phyloP scores from a whole-genome alignment of 2,113 vertebrate genomes.

The Mungos mungo region DNA sequence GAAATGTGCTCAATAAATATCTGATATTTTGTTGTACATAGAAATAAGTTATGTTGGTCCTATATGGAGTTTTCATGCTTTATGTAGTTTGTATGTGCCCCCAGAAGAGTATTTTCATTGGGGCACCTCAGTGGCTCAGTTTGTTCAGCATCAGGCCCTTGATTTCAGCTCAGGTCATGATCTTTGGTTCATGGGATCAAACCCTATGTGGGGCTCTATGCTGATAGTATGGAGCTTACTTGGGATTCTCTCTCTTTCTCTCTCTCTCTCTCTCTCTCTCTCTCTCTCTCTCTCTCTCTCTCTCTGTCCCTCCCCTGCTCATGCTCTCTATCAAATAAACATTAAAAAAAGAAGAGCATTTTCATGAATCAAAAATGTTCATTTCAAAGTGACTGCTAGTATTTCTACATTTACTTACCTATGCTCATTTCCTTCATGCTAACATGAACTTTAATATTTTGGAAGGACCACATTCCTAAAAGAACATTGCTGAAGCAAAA shows the following conservation, averaged over 20 bases:
- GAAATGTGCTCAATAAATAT: not conserved
- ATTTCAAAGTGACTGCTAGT: not conserved
- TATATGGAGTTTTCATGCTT: not conserved
- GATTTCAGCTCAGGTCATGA: no score
- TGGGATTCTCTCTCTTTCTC: no score
- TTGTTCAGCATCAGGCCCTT: no score
- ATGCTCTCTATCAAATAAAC: no score
- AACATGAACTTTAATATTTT: not conserved
- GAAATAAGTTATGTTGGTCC: not conserved
- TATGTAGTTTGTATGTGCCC: not conserved
- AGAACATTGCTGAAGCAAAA: not conserved
- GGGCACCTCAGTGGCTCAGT: no score
- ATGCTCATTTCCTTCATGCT: not conserved
- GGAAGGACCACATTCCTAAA: not conserved
- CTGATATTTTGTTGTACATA: not conserved
- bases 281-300: no score
- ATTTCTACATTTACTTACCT: not conserved
- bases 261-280: no score
- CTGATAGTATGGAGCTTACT: no score
- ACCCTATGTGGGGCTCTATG: no score
- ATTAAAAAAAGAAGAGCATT: not conserved
- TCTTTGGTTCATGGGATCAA: no score
- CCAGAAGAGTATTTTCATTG: not conserved
- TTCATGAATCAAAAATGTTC: not conserved
- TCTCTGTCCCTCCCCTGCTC: no score